phyloP scores from a whole-genome alignment of 2,888 invertebrate genomes.

The Dione juno region DNA sequence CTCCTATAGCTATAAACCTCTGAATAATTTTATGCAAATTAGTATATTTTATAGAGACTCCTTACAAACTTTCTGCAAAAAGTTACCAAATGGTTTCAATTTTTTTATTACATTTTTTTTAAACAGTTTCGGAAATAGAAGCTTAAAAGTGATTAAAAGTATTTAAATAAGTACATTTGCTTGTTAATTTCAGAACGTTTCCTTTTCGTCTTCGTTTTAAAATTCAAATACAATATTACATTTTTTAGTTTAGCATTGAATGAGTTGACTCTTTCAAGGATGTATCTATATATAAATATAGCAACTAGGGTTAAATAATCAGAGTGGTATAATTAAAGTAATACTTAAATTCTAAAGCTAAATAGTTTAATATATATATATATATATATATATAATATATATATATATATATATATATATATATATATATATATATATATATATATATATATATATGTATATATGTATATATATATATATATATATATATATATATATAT shows the following conservation, averaged over 20 bases:
- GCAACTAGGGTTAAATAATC: no score
- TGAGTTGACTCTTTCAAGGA: no score
- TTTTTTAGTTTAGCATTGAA: not conserved
- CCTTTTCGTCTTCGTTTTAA: not conserved
- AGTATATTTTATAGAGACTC: constrained; percentile 37
- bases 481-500: no score
- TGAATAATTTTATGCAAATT: constrained; percentile 36
- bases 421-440: no score
- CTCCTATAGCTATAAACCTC: not conserved
- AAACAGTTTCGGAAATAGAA: constrained; percentile 30
- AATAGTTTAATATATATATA: not conserved
- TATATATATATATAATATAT: not conserved
- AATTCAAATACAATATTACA: not conserved
- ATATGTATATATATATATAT: no score
- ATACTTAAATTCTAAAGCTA: no score
- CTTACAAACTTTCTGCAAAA: constrained; percentile 35
- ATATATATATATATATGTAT: no score
- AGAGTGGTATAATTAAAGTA: no score
- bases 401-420: no score
- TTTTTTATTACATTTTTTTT: constrained; percentile 39
- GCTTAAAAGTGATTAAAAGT: constrained; percentile 20
- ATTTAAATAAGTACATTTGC: constrained; percentile 16
- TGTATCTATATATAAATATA: no score
- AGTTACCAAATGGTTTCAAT: constrained; percentile 23
- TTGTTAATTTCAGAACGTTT: not conserved